These are phyloP conservation scores for Brevimyrus niger DNA, from an alignment of 2,113 vertebrate genomes.

Conservation along the genomic window DNA sequence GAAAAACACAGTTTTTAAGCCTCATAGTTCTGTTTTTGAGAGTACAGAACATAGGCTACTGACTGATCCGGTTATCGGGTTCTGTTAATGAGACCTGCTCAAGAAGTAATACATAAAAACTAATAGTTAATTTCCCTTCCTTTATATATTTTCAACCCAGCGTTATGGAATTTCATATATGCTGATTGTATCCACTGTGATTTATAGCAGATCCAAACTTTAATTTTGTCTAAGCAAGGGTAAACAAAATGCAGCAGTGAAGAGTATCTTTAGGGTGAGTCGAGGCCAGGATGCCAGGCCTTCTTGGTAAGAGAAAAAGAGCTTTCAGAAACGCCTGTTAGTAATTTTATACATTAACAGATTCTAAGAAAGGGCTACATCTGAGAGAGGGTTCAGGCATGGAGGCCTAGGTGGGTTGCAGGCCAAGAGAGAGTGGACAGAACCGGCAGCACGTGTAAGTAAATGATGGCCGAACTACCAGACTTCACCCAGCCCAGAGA, in stretches of 20 bases:
- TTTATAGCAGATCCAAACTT: neutral
- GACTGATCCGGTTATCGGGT: neutral
- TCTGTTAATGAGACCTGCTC: neutral
- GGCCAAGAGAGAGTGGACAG: neutral
- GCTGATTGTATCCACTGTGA: neutral
- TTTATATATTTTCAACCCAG: neutral
- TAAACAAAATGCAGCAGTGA: conserved; percentile 2
- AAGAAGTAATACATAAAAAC: neutral
- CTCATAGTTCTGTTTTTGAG: neutral
- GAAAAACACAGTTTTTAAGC: neutral
- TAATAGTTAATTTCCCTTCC: neutral
- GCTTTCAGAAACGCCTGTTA: neutral
- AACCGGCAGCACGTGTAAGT: too few relatives aligned
- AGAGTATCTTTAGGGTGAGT: neutral
- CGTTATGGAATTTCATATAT: neutral
- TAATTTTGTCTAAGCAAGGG: neutral
- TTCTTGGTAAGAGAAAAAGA: neutral
- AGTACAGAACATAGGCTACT: neutral
- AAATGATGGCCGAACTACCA: neutral
- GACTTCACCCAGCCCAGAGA: neutral
- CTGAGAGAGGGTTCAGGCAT: neutral
- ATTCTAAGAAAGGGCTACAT: neutral
- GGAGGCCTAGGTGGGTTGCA: neutral
- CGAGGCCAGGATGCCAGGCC: neutral
- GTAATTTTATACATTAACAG: neutral